Conservation (phyloP, 2,113 vertebrate species). For the zebrafish (Danio rerio) region GRCz12tu NC_133197.1:21660501-21661000, state of each 20-base stretch:
- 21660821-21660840: constrained; percentile 3
- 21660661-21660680: background rate
- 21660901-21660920: constrained; percentile 98
- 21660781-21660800: constrained; percentile 13
- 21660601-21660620: too few species aligned
- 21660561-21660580: too few species aligned
- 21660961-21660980: constrained; percentile 85
- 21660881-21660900: constrained; percentile 47
- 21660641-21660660: background rate
- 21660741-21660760: background rate
- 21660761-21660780: background rate
- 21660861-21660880: constrained; percentile 16
- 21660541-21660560: too few species aligned
- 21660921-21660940: constrained; percentile 99
- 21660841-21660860: background rate
- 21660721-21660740: background rate
- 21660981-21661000: background rate
- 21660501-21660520: too few species aligned
- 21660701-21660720: background rate
- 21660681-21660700: background rate
- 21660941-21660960: constrained; percentile 97
- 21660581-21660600: too few species aligned
- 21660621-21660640: too few species aligned
- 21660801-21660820: background rate
- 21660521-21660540: too few species aligned